These are phyloP conservation scores for Machaerirhynchus nigripectus DNA, from an alignment of 2,113 vertebrate species.

Conservation along the genomic window DNA sequence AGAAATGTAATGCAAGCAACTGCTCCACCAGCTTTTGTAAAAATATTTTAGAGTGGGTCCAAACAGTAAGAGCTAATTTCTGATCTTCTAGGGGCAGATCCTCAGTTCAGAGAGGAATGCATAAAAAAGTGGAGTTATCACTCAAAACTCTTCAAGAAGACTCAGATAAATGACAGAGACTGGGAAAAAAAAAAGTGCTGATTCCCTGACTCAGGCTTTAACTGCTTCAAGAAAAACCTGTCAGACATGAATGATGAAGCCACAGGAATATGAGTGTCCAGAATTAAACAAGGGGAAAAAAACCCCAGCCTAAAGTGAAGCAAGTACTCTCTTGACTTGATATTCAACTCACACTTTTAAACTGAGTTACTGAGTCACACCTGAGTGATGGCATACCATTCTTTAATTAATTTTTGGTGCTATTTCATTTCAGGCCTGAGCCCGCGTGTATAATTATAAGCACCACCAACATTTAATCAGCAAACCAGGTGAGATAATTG, in stretches of 20 bases:
- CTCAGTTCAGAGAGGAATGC: neutral
- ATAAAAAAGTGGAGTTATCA: neutral
- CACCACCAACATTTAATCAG: neutral
- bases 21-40: neutral
- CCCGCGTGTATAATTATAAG: neutral
- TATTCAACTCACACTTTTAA: neutral
- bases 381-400: neutral
- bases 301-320: neutral
- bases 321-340: neutral
- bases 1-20: neutral
- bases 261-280: neutral
- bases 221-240: conserved; percentile 39
- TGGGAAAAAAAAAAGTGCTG: fast-evolving
- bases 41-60: neutral
- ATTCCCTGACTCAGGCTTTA: neutral
- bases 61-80: neutral
- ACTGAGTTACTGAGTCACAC: neutral
- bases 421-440: neutral
- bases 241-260: neutral
- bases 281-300: neutral
- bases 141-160: neutral
- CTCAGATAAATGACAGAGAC: neutral
- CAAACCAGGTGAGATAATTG: fast-evolving
- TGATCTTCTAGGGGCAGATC: neutral
- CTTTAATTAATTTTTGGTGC: neutral